Evolutionary conservation across 2,888 invertebrate genomes (phyloP).

Genomic region (Salticus scenicus): DNA sequence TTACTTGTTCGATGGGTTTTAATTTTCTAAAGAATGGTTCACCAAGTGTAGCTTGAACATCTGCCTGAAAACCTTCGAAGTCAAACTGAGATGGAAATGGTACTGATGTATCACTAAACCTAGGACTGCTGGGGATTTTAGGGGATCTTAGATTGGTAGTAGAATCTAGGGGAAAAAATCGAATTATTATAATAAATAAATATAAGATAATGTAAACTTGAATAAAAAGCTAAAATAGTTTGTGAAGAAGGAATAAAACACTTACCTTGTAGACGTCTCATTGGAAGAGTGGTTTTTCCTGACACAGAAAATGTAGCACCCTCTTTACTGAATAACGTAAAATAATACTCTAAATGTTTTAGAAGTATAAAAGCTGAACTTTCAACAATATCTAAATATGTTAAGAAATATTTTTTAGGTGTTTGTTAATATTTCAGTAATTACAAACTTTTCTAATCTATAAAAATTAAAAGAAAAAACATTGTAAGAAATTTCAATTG

Average conservation of each 20-base stretch:
- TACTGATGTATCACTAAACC: constrained; percentile 9
- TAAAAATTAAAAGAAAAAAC: too few relatives aligned
- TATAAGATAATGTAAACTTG: too few relatives aligned
- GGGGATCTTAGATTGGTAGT: constrained; percentile 15
- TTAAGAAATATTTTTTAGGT: background rate
- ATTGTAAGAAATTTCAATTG: too few relatives aligned
- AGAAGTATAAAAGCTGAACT: constrained; percentile 51
- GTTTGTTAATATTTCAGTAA: too few relatives aligned
- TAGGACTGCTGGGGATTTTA: background rate
- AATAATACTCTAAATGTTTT: constrained; percentile 65
- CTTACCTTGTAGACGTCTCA: constrained; percentile 59
- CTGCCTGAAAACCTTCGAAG: constrained; percentile 55
- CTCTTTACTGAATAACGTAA: constrained; percentile 51
- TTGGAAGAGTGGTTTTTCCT: constrained; percentile 29
- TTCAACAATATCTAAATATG: constrained; percentile 55
- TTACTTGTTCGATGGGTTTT: constrained; percentile 61
- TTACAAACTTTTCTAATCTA: too few relatives aligned
- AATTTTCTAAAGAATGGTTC: constrained; percentile 64
- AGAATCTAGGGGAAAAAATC: constrained; percentile 22
- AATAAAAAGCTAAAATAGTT: too few relatives aligned
- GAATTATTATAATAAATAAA: too few relatives aligned
- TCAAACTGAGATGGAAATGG: constrained; percentile 45
- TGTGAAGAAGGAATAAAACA: too few relatives aligned
- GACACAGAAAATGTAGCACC: constrained; percentile 16
- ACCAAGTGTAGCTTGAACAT: constrained; percentile 48